A percentile compares a stretch with the other conserved stretches of the same genome.
Conservation (phyloP, 2,888 invertebrate genomes). For the Heliothis peltigera region DNA sequence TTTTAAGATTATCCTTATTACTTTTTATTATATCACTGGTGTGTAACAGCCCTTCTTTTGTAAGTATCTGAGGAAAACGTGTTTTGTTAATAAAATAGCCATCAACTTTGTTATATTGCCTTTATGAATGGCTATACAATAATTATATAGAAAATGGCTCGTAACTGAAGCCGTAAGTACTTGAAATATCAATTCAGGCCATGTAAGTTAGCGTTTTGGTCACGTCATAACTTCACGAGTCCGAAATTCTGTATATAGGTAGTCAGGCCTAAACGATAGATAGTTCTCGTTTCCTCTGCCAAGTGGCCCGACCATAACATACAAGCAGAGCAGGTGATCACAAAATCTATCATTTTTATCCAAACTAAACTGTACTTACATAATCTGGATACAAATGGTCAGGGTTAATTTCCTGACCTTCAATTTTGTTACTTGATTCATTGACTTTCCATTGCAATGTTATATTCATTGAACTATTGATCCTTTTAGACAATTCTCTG, state of each 20-base stretch:
- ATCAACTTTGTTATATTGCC: neutral
- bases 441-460: constrained; percentile 75
- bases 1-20: constrained; percentile 38
- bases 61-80: constrained; percentile 45
- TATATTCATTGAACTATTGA: constrained; percentile 44
- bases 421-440: constrained; percentile 59
- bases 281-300: too few species aligned
- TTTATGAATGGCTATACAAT: neutral
- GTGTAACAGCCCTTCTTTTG: constrained; percentile 34
- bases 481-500: constrained; percentile 43
- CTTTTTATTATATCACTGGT: constrained; percentile 29
- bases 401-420: constrained; percentile 33
- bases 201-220: too few species aligned
- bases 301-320: too few species aligned
- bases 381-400: constrained; percentile 41
- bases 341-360: neutral
- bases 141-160: neutral
- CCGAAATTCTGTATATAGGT: too few species aligned
- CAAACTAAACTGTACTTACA: constrained; percentile 46
- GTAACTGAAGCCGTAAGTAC: constrained; percentile 3
- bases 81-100: constrained; percentile 16
- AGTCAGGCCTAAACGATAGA: too few species aligned
- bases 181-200: too few species aligned
- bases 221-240: too few species aligned
- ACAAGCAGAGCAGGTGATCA: too few species aligned